Evolutionary conservation across 1,140 invertebrate species (phyloP).

Genomic region (Zaprionus davidi): DNA sequence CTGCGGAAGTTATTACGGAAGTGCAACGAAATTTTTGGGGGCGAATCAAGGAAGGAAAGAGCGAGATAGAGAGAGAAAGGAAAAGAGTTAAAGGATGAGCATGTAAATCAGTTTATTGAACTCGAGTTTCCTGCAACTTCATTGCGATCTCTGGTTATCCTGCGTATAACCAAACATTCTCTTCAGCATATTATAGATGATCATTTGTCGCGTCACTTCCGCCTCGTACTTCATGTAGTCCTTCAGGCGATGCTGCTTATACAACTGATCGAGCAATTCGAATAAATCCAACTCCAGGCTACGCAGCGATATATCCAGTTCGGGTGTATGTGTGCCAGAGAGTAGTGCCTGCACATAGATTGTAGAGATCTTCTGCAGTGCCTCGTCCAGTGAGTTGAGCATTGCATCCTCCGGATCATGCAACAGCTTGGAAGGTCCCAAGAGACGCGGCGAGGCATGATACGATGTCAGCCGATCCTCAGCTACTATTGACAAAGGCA

Average conservation of each 20-base stretch:
- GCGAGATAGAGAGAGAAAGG: background rate
- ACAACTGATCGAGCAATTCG: constrained; percentile 70
- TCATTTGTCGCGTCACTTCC: constrained; percentile 80
- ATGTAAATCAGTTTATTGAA: constrained; percentile 64
- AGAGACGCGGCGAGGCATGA: constrained; percentile 54
- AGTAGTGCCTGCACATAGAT: constrained; percentile 77
- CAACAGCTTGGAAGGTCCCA: constrained; percentile 48
- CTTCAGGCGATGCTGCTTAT: constrained; percentile 66
- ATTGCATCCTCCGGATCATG: constrained; percentile 54
- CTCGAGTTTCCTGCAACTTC: constrained; percentile 5
- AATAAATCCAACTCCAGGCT: constrained; percentile 69
- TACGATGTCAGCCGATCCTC: constrained; percentile 34
- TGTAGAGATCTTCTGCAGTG: constrained; percentile 62
- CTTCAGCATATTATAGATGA: constrained; percentile 80
- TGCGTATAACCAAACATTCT: constrained; percentile 72
- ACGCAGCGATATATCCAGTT: constrained; percentile 62
- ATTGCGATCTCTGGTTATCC: constrained; percentile 25
- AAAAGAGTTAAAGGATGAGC: constrained; percentile 43
- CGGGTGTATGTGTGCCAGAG: constrained; percentile 67
- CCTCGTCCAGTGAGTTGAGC: constrained; percentile 60
- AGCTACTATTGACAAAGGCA: constrained; percentile 10
- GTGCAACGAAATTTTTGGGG: constrained; percentile 17
- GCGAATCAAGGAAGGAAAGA: background rate
- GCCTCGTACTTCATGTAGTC: constrained; percentile 80
- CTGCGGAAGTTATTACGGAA: constrained; percentile 73